Evolutionary conservation across 2,113 vertebrate species (phyloP).

Genomic region (Nannospalax galili): DNA sequence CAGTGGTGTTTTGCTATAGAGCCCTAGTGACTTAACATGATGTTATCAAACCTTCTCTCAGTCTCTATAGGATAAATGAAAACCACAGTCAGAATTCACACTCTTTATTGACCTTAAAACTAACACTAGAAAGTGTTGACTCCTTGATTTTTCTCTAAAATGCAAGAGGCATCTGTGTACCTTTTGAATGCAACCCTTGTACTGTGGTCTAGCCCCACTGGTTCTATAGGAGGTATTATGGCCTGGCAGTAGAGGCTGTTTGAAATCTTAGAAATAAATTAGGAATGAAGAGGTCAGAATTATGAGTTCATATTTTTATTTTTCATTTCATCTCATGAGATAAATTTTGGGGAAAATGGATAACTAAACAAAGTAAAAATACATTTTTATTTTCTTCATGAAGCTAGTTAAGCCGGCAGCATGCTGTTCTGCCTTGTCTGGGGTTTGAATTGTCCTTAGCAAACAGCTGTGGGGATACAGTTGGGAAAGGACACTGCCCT

Average conservation of each 20-base stretch:
- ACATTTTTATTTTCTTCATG: background rate
- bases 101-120: background rate
- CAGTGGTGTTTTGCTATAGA: background rate
- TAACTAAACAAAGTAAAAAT: background rate
- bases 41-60: background rate
- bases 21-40: background rate
- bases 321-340: background rate
- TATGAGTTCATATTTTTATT: background rate
- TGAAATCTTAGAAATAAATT: background rate
- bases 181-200: background rate
- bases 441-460: background rate
- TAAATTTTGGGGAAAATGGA: background rate
- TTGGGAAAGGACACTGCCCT: accelerated
- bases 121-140: background rate
- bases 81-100: background rate
- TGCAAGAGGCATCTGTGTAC: background rate
- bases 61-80: background rate
- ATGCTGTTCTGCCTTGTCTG: background rate
- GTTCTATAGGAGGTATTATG: background rate
- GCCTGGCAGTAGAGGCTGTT: background rate
- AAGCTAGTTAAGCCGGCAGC: background rate
- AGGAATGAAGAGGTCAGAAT: constrained; percentile 21
- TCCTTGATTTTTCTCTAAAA: background rate
- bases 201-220: background rate
- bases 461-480: too few species aligned